Evolutionary conservation across 2,888 invertebrate species (phyloP).

Genomic region (Apocheima hispidaria): DNA sequence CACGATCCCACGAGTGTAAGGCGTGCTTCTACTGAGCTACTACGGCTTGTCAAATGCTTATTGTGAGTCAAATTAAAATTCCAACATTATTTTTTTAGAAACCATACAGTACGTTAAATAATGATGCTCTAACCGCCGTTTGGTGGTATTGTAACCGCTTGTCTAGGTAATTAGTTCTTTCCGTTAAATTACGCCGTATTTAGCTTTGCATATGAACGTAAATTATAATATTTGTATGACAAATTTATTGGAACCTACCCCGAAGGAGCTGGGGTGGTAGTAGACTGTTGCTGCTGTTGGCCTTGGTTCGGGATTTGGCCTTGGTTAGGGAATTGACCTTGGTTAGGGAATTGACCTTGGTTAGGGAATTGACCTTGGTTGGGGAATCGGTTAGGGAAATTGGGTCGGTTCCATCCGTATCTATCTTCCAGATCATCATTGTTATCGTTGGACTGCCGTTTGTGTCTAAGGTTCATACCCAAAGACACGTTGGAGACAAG

Average conservation of each 20-base stretch:
- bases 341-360: constrained; percentile 36
- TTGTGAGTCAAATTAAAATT: too few species aligned
- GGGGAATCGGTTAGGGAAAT: constrained; percentile 33
- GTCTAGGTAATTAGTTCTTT: too few species aligned
- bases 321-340: constrained; percentile 37
- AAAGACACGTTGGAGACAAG: constrained; percentile 52
- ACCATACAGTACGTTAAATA: too few species aligned
- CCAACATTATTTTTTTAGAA: too few species aligned
- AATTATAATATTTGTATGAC: background rate
- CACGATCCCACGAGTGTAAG: too few species aligned
- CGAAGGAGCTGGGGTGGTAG: constrained; percentile 33
- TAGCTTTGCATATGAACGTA: too few species aligned
- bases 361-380: constrained; percentile 38
- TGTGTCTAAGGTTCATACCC: constrained; percentile 55
- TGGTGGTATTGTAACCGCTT: too few species aligned
- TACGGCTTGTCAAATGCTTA: too few species aligned
- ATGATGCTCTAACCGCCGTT: too few species aligned
- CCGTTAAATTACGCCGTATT: too few species aligned
- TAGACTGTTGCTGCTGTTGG: constrained; percentile 23
- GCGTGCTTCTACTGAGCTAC: too few species aligned
- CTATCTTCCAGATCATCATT: constrained; percentile 63
- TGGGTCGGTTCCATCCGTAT: constrained; percentile 56
- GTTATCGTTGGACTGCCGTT: constrained; percentile 51
- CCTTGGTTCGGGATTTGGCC: constrained; percentile 35
- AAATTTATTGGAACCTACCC: constrained; percentile 37